Base-by-base conservation (phyloP, 2,113 vertebrate genomes). In the Rhegmatorhina hoffmannsi region DNA sequence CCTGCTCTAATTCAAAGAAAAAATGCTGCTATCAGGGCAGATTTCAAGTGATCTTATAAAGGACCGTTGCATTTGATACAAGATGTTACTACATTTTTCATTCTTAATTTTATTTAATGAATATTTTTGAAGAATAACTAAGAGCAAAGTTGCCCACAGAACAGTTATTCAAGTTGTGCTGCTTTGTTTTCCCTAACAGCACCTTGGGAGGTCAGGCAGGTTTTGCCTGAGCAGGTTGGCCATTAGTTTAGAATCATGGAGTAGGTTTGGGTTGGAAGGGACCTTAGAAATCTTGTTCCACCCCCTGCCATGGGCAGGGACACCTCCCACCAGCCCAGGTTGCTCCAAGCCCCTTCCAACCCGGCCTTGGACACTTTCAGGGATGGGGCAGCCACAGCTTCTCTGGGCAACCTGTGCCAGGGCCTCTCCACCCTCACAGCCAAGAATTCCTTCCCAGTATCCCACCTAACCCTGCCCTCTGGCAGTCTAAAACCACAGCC, bases 81-180 rank as follows among this genome's bases (percentile, higher is more conserved):
- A 63, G 55, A 91, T 70, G 47, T 33, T 38, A 38, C 53, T 63
- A 36, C 13, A 60, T 49, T 95, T 91, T 95, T 92, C 47, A 69
- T 34, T 84, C 72, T 74, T 92, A 29, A 77, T 74, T 90, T 95
- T 84, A 94, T 94, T 94, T 92, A 70, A 94, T 67, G 33, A 93
- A 55, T 62, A 87, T 60, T 76, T 90, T 69, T 47, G 49, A 84
- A 70, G 59, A 72, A 95, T 29, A 88, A 58, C 55, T 38, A 70
- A 59, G 28, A 91, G 56, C 52, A 89, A 81, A 94, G 46, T 10
- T 88, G 29, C 67, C 64, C 55, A 66, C n/a, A 49, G 17, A 73
- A 36, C 15, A 15, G 47, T 74, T 81, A 66, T 62, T 60, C 5
- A 8, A 49, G 53, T 36, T 82, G 36, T 36, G 58, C 58, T 82